These are phyloP conservation scores for Myotis vivesi DNA, from an alignment of 2,797 vertebrate species.

Conservation along the genomic window DNA sequence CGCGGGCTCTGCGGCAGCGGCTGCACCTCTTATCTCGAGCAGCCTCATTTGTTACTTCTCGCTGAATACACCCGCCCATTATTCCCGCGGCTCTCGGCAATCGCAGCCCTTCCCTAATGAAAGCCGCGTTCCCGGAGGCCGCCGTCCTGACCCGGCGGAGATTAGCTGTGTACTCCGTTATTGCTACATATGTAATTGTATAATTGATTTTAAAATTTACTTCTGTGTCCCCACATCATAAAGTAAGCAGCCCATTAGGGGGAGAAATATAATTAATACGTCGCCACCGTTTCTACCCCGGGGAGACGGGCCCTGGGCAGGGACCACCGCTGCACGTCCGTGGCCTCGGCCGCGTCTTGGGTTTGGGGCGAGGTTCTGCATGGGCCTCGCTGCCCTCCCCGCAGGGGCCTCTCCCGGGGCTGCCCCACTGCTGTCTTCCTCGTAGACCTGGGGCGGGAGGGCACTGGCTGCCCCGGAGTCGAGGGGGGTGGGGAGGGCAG, in stretches of 20 bases:
- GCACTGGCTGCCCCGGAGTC: background rate
- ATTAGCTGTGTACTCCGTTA: constrained; percentile 87
- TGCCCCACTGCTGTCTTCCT: background rate
- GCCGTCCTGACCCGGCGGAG: constrained; percentile 85
- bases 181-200: constrained; percentile 89
- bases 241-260: constrained; percentile 81
- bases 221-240: constrained; percentile 84
- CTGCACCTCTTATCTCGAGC: constrained; percentile 88
- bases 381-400: background rate
- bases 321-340: accelerated
- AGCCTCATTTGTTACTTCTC: constrained; percentile 91
- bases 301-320: background rate
- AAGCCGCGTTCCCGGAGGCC: constrained; percentile 88
- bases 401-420: background rate
- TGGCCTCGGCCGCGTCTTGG: accelerated
- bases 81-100: constrained; percentile 86
- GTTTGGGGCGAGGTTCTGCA: background rate
- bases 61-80: constrained; percentile 88
- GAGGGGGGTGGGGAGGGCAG: accelerated
- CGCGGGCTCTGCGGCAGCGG: constrained; percentile 83
- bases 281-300: constrained; percentile 53
- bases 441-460: background rate
- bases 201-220: constrained; percentile 90
- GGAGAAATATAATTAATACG: constrained; percentile 83
- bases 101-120: constrained; percentile 89